These are phyloP conservation scores for Gallinago undulata DNA, from an alignment of 2,113 vertebrate genomes.

Conservation along the genomic window DNA sequence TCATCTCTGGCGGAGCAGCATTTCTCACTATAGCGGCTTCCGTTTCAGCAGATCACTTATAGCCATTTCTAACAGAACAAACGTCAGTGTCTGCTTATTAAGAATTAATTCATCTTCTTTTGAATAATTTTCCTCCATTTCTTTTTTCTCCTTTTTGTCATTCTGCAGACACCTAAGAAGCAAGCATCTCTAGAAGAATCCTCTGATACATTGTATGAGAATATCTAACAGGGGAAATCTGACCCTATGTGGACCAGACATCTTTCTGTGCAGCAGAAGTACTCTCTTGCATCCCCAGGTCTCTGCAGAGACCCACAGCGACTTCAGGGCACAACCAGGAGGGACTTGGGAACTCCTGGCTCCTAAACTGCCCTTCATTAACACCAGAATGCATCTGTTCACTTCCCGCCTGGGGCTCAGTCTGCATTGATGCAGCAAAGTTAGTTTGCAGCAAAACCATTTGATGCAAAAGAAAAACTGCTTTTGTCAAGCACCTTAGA, in stretches of 20 bases:
- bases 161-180: constrained; percentile 38
- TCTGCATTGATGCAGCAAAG: constrained; percentile 1
- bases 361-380: constrained; percentile 50
- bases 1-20: constrained; percentile 1
- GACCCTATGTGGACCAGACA: neutral
- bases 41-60: constrained; percentile 11
- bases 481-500: constrained; percentile 1
- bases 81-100: constrained; percentile 29
- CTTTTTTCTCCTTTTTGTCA: constrained; percentile 40
- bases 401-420: neutral
- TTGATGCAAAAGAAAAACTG: constrained; percentile 38
- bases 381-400: constrained; percentile 20
- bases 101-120: constrained; percentile 35
- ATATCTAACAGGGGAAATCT: constrained; percentile 39
- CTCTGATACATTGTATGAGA: constrained; percentile 52
- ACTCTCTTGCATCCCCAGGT: neutral
- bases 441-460: neutral
- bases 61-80: constrained; percentile 38
- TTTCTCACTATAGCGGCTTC: constrained; percentile 38
- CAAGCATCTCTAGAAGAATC: constrained; percentile 21
- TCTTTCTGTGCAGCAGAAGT: neutral
- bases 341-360: neutral
- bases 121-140: constrained; percentile 44
- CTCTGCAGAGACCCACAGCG: neutral
- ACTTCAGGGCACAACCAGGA: neutral